phyloP scores from a whole-genome alignment of 2,113 vertebrate genomes.

The Fukomys damarensis region DNA sequence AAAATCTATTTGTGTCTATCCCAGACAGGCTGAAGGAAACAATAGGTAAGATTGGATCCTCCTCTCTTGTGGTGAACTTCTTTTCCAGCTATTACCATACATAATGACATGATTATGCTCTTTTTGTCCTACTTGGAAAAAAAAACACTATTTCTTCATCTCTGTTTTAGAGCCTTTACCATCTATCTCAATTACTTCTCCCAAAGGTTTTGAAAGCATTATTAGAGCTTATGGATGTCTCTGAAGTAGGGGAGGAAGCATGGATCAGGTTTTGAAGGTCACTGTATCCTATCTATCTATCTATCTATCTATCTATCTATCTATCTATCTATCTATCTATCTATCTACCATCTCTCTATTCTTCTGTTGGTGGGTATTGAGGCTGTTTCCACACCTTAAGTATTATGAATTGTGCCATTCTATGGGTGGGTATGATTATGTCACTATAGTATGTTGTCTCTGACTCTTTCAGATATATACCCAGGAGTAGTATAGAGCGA shows the following conservation, averaged over 20 bases:
- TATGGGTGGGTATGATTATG: not conserved
- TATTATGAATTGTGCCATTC: not conserved
- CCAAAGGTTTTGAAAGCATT: not conserved
- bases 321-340: too few species aligned
- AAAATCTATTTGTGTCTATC: not conserved
- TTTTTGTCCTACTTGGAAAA: not conserved
- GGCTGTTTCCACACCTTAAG: not conserved
- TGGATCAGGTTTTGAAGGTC: not conserved
- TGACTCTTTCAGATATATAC: not conserved
- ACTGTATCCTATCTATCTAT: not conserved
- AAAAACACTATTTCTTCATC: not conserved
- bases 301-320: not conserved
- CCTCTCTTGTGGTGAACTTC: not conserved
- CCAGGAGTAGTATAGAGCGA: not conserved
- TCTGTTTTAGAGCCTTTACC: not conserved
- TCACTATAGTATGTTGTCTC: not conserved
- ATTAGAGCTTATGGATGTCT: not conserved
- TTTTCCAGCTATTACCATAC: not conserved
- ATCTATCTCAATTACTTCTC: not conserved
- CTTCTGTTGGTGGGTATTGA: not conserved
- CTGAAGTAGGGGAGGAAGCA: not conserved
- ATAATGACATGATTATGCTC: not conserved
- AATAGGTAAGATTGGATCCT: not conserved
- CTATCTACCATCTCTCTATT: too few species aligned
- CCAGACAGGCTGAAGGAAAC: not conserved